Percentiles rank a stretch among this genome's conserved stretches.
phyloP scores from a whole-genome alignment of 2,888 invertebrate genomes.

The Idaea straminata region DNA sequence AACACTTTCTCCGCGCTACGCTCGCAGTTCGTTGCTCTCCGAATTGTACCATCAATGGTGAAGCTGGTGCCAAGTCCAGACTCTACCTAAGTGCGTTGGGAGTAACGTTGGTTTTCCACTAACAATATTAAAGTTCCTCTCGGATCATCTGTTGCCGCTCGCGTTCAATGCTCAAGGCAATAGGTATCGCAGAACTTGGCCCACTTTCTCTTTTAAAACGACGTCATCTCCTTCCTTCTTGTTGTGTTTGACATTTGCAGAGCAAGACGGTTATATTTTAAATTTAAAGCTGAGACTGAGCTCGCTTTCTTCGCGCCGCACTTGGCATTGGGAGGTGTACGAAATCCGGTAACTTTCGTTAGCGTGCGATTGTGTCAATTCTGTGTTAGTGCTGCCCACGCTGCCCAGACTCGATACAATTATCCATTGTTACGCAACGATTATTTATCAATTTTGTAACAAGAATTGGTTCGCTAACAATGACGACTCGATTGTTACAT shows the following conservation, averaged over 20 bases:
- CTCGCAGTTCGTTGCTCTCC: conserved; percentile 75
- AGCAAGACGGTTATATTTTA: conserved; percentile 62
- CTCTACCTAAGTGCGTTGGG: conserved; percentile 30
- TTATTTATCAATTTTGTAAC: conserved; percentile 56
- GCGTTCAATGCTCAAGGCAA: conserved; percentile 77
- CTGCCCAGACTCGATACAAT: conserved; percentile 49
- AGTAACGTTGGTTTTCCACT: conserved; percentile 38
- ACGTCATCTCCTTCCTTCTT: conserved; percentile 64
- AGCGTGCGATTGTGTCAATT: conserved; percentile 56
- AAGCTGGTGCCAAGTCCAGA: conserved; percentile 40
- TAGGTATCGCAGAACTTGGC: conserved; percentile 76
- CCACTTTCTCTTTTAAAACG: conserved; percentile 79
- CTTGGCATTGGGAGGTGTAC: conserved; percentile 74
- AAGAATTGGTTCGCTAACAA: conserved; percentile 32
- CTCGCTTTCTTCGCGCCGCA: conserved; percentile 78
- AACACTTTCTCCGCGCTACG: conserved; percentile 67
- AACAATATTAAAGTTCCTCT: conserved; percentile 26
- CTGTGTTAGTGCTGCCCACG: conserved; percentile 42
- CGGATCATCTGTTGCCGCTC: conserved; percentile 66
- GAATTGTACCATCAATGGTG: conserved; percentile 61
- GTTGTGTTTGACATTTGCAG: conserved; percentile 37
- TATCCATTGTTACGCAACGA: conserved; percentile 61
- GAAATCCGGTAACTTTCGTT: conserved; percentile 79
- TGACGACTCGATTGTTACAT: conserved; percentile 26
- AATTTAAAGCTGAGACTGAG: conserved; percentile 59